Evolutionary conservation across 92 coral and sea anemone genomes (phyloP).

Genomic region (Palythoa grandiflora): DNA sequence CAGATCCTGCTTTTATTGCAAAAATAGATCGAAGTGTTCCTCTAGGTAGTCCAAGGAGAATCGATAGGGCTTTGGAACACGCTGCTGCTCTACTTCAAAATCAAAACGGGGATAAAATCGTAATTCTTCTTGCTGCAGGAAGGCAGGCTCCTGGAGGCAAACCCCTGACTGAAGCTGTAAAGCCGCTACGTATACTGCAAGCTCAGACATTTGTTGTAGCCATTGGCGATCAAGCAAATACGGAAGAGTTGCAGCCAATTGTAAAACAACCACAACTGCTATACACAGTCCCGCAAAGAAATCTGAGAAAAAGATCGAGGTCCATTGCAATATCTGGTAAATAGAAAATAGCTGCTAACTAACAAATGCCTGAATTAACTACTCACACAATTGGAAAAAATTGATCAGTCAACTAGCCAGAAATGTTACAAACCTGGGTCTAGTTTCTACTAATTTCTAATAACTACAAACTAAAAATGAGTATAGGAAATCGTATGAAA

Average conservation of each 20-base stretch:
- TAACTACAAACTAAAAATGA: too few relatives aligned
- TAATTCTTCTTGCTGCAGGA: slow-evolving; percentile 41
- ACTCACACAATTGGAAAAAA: too few relatives aligned
- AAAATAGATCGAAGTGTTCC: slow-evolving; percentile 17
- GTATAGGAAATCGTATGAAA: too few relatives aligned
- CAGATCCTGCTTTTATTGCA: slow-evolving; percentile 41
- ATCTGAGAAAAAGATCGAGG: slow-evolving; percentile 2
- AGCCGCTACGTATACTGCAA: slow-evolving; percentile 15
- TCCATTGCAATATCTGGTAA: slow-evolving; percentile 35
- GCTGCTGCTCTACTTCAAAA: slow-evolving; percentile 24
- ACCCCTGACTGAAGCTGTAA: slow-evolving; percentile 28
- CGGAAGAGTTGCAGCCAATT: neutral
- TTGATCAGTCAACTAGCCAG: too few relatives aligned
- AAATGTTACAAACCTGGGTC: too few relatives aligned
- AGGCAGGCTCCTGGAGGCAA: slow-evolving; percentile 39
- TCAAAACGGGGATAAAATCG: slow-evolving; percentile 34
- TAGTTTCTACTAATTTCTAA: too few relatives aligned
- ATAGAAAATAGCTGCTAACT: neutral
- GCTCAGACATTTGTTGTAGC: slow-evolving; percentile 38
- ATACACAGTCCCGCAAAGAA: slow-evolving; percentile 10
- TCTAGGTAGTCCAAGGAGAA: slow-evolving; percentile 38
- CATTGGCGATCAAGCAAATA: slow-evolving; percentile 9
- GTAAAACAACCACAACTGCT: slow-evolving; percentile 20
- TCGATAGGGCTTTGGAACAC: slow-evolving; percentile 40
- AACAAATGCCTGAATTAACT: neutral